phyloP scores from a whole-genome alignment of 2,888 invertebrate species.

The Cynaeus angustus region DNA sequence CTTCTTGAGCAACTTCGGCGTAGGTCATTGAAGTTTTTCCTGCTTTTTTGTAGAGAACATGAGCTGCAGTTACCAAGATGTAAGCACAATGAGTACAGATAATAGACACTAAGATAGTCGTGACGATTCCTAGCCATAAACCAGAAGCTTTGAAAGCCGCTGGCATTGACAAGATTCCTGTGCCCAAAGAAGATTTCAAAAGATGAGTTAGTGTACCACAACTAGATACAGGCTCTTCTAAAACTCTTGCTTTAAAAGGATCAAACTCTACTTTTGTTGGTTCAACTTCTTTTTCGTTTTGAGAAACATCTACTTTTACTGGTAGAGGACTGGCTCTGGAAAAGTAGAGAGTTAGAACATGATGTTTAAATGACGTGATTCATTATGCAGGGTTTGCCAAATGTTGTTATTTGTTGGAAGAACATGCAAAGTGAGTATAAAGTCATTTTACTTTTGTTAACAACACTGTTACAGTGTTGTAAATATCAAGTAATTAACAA shows the following conservation, averaged over 20 bases:
- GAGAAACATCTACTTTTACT: conserved; percentile 13
- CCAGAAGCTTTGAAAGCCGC: conserved; percentile 94
- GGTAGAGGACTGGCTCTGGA: conserved; percentile 17
- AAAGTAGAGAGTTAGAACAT: not conserved
- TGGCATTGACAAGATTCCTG: conserved; percentile 98
- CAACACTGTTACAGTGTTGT: not conserved
- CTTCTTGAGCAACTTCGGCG: conserved; percentile 88
- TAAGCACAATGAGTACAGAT: conserved; percentile 97
- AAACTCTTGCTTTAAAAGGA: conserved; percentile 82
- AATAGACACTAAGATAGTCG: conserved; percentile 88
- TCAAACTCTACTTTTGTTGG: conserved; percentile 75
- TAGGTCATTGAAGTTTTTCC: conserved; percentile 86
- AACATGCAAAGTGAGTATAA: too few species aligned
- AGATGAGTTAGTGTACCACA: conserved; percentile 90
- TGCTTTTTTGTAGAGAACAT: conserved; percentile 83
- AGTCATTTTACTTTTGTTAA: too few species aligned
- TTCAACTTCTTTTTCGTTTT: conserved; percentile 76
- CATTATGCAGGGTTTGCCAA: not conserved
- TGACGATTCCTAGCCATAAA: conserved; percentile 86
- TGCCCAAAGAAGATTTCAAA: conserved; percentile 94
- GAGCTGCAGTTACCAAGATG: conserved; percentile 89
- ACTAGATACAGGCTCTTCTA: conserved; percentile 86
- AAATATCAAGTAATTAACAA: not conserved
- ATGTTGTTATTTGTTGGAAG: not conserved
- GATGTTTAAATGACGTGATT: not conserved